Evolutionary conservation across 2,888 invertebrate species (phyloP), one percentile per base, ranked within the genome.

Genomic region (Hydrotaea cyrtoneurina): DNA sequence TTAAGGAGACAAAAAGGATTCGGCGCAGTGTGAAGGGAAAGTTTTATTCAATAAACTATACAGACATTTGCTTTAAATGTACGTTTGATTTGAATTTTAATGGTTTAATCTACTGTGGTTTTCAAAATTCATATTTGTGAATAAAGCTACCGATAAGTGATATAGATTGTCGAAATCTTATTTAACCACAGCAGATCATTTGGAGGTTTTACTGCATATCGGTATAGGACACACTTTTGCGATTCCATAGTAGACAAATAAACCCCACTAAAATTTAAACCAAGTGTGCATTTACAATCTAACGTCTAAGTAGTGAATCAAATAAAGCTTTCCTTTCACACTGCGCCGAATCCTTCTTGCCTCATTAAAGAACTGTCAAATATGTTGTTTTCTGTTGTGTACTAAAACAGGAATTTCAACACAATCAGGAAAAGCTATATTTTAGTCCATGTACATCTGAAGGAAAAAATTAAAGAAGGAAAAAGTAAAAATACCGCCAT

Each of bases 341-440:
- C 13, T 84, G 84, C 84, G 84, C 81, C 62, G 71, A 78, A 84
- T 64, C 84, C 43, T 13, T n/a, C 17, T 19, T 19, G 5, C 19
- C 10, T 39, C 13, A 17, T 31, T 66, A 23, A 36, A 11, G 19
- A 55, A n/a, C 17, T 66, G 26, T 59, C 76, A 69, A 80, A 59
- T 26, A 21, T 59, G 50, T 59, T 59, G 23, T 10, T 43, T 2
- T 23, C 57, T 69, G 64, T n/a, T 39, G 50, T 74, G 62, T 39
- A 50, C 23, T 53, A 64, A 69, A 39, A 77, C 23, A 15, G 23
- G 36, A 50, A 71, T 50, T 75, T 21, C 71, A 8, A 15, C 31
- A 19, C 21, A 81, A 82, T 82, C 78, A 82, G 78, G 82, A 85
- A 78, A 79, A n/a, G 71, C 75, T 26, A 39, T 31, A 36, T 13